These are phyloP conservation scores for Gobio occitaniae DNA, from an alignment of 2,797 vertebrate genomes.

Conservation along the genomic window DNA sequence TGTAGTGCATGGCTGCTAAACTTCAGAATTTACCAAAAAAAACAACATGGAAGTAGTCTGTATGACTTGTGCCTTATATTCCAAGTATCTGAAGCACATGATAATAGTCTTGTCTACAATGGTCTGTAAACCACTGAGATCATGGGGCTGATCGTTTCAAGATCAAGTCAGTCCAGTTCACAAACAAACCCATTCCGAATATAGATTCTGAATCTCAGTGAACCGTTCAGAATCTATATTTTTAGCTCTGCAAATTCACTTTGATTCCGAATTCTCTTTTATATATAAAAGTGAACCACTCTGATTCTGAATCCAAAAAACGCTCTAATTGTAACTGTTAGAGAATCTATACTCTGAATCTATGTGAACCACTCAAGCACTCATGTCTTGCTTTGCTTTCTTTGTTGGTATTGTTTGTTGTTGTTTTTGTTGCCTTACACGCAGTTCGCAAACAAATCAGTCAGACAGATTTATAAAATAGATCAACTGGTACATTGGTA, in stretches of 20 bases:
- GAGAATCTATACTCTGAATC: not conserved
- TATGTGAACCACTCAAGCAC: not conserved
- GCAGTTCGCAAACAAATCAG: not conserved
- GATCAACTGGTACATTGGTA: not conserved
- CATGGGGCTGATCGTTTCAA: not conserved
- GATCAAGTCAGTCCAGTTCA: not conserved
- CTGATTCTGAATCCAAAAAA: not conserved
- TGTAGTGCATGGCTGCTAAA: not conserved
- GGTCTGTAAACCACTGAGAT: too few species aligned
- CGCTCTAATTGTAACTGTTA: not conserved
- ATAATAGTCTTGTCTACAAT: too few species aligned
- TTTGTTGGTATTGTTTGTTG: not conserved
- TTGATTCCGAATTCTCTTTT: too few species aligned
- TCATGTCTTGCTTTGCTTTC: not conserved
- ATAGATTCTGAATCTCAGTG: not conserved
- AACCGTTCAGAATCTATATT: not conserved
- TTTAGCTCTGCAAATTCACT: too few species aligned
- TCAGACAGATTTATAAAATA: not conserved
- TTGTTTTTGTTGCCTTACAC: too few species aligned
- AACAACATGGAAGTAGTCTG: not conserved
- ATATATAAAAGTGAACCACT: not conserved
- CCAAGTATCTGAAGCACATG: not conserved
- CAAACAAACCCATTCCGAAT: not conserved
- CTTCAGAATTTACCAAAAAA: not conserved
- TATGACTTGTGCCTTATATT: not conserved